Base-by-base conservation (phyloP, 64 coral and sea anemone genomes). In the Anthopleura sola region DNA sequence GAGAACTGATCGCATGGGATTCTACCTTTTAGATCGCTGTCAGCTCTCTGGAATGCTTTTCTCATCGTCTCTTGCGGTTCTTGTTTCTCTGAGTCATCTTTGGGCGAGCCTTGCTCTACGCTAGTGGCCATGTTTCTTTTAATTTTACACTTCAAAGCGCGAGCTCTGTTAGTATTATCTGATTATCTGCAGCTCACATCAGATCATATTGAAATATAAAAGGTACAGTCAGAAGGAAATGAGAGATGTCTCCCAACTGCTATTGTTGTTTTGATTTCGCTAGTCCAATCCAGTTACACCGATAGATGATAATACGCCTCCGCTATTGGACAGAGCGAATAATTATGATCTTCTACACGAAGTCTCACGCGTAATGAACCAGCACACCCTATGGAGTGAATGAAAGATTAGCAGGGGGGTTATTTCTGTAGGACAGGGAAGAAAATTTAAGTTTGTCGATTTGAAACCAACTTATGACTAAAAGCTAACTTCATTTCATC, bases 1-100 rank as follows among this genome's bases (percentile, higher is more conserved):
- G 86, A 81, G 81, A 97, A 93, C 15, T 92, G 85, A n/a, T 23
- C 87, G 5, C 62, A 81, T 9, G 77, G 75, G 49, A 97, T 92
- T 58, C 87, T 86, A 1, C 94, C 94, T 40, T 77, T 92, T 37
- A 46, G 38, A 44, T 97, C 68, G 24, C 69, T 75, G 48, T 97
- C 90, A 39, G 90, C 91, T 62, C 69, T 38, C 5, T 87, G 78
- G 78, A 97, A 97, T 54, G 88, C 90, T 57, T 49, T 58, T 21
- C 84, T 82, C 37, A 92, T 36, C 49, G 31, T 71, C 11, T 71
- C 11, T 9, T 71, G 5, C 3, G n/a, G 15, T 13, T 34, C 11
- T 71, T 17, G 1, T 10, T 12, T 71, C 3, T 71, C 66, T 14
- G 13, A 53, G 50, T 12, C 16, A 0, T 71, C 11, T 71, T 71